Percentiles rank a stretch among this genome's conserved stretches.
These are phyloP conservation scores for Hylia prasina DNA, from an alignment of 2,113 vertebrate genomes.

Conservation along the genomic window DNA sequence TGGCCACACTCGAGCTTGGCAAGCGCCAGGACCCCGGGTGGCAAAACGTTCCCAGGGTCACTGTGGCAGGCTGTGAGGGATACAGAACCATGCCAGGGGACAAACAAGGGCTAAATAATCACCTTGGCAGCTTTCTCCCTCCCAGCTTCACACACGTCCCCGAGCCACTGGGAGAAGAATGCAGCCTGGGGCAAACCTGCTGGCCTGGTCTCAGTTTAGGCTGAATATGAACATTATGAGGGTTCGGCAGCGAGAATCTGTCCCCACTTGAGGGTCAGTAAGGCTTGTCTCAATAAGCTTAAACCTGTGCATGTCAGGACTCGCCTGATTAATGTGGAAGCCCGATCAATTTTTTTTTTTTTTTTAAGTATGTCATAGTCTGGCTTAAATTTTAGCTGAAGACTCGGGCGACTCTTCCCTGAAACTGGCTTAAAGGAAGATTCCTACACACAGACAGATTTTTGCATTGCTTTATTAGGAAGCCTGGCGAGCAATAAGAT, in stretches of 20 bases:
- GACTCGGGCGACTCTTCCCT: too few relatives aligned
- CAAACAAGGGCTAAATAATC: not conserved
- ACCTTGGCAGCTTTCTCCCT: not conserved
- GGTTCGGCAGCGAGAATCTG: not conserved
- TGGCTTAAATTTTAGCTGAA: too few relatives aligned
- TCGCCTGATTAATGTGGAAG: not conserved
- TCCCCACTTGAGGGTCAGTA: not conserved
- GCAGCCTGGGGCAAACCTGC: not conserved
- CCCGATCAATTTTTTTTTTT: too few relatives aligned
- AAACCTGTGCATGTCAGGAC: not conserved
- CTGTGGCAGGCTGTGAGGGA: not conserved
- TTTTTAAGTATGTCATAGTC: too few relatives aligned
- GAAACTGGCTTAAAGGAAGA: too few relatives aligned
- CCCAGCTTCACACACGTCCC: not conserved
- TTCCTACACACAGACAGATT: too few relatives aligned
- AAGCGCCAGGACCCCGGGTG: accelerated
- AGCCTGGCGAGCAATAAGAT: too few relatives aligned
- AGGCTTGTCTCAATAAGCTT: not conserved
- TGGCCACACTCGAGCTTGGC: not conserved
- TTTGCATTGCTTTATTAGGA: too few relatives aligned
- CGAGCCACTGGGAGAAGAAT: accelerated
- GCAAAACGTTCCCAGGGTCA: accelerated
- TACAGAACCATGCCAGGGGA: not conserved
- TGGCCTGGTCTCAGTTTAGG: not conserved
- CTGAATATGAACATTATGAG: too few relatives aligned